Base-by-base conservation (phyloP, 1,140 invertebrate species). In the Drosophila kanapiae region DNA sequence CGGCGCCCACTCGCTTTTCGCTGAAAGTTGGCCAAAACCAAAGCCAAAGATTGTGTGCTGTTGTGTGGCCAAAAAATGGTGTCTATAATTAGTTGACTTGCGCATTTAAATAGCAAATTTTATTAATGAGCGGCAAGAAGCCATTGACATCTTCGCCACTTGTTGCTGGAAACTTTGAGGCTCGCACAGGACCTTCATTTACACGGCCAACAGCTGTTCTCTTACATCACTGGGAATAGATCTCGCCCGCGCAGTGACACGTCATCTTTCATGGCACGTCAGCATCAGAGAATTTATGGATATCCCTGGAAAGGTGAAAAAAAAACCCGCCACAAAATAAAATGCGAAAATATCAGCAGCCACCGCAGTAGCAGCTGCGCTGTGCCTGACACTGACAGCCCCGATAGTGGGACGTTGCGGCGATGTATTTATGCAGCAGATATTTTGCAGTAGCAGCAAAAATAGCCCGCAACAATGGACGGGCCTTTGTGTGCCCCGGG, bases 241-340 rank as follows among this genome's bases (percentile, higher is more conserved):
- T 37, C 18, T 29, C 40, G 57, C 23, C 51, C 10, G 31, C 23
- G 27, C 31, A n/a, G 23, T 71, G 74, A 67, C 78, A 76, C 78
- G 70, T 82, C 85, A 90, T 90, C 78, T 75, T 47, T 79, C 81
- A 76, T 69, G 49, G 42, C 54, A 74, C 80, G 84, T 79, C 84
- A 84, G 37, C 53, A 51, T 14, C 70, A 78, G 42, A 59, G 70
- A 67, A 85, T 82, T 77, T 90, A 90, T 90, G 75, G 75, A 70
- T 79, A 59, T 49, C 42, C 62, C 47, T 43, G 43, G 6, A 40
- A 59, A 78, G 80, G 78, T 81, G 57, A 72, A 67, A 63, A 43
- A 59, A 67, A 38, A 82, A 61, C 29, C 14, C 42, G n/a, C 42
- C 31, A 37, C 23, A 35, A 60, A 53, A 54, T 77, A 38, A 40